A percentile compares a stretch with the other conserved stretches of the same genome.
Evolutionary conservation across 2,888 invertebrate species (phyloP).

Genomic region (Rhabditoides inermis): DNA sequence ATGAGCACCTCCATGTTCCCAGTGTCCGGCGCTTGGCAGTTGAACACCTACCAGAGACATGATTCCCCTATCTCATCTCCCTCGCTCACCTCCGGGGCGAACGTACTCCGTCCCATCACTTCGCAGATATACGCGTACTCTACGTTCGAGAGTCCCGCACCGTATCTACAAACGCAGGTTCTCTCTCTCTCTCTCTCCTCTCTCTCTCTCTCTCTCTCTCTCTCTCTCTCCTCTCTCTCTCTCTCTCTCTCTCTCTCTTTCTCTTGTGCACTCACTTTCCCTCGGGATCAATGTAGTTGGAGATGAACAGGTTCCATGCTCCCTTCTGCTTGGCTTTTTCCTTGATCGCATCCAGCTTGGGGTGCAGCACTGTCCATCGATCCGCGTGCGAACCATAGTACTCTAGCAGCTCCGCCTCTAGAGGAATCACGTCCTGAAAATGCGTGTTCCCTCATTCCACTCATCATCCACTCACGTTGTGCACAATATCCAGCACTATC

Average conservation of each 20-base stretch:
- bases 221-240: no score
- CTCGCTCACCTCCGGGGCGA: conserved; percentile 53
- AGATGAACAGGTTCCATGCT: conserved; percentile 56
- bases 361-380: conserved; percentile 52
- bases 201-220: no score
- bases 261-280: conserved; percentile 17
- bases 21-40: conserved; percentile 57
- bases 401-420: conserved; percentile 51
- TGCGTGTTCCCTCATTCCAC: background rate
- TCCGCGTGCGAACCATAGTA: conserved; percentile 37
- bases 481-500: conserved; percentile 54
- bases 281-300: conserved; percentile 54
- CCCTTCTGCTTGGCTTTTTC: conserved; percentile 53
- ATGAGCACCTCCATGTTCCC: conserved; percentile 58
- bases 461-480: conserved; percentile 25
- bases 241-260: no score
- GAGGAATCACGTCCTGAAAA: conserved; percentile 52
- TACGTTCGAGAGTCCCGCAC: conserved; percentile 54
- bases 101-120: conserved; percentile 53
- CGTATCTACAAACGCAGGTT: conserved; percentile 11
- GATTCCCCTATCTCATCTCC: background rate
- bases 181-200: no score
- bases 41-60: conserved; percentile 52
- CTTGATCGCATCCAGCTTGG: conserved; percentile 53
- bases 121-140: conserved; percentile 57